Evolutionary conservation across 2,113 vertebrate genomes (phyloP).

Genomic region (Chamaetylas fuelleborni): DNA sequence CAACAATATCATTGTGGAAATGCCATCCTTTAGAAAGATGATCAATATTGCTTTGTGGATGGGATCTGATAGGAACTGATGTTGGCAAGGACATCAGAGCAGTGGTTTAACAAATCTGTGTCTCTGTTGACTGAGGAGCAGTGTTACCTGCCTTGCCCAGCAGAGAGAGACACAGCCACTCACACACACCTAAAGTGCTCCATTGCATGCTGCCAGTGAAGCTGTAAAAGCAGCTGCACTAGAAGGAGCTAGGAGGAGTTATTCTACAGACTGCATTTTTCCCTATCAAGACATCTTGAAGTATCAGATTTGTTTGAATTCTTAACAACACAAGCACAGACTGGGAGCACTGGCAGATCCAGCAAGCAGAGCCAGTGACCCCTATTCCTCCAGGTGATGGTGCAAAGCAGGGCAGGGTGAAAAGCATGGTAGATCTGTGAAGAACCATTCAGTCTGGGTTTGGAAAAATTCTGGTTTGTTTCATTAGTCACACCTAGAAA

Average conservation of each 20-base stretch:
- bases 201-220: not conserved
- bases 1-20: not conserved
- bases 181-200: not conserved
- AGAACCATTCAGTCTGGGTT: not conserved
- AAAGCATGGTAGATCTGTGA: not conserved
- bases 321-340: not conserved
- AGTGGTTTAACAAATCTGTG: not conserved
- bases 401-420: not conserved
- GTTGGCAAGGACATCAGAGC: not conserved
- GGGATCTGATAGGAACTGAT: not conserved
- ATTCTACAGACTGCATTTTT: not conserved
- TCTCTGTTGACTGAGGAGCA: not conserved
- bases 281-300: not conserved
- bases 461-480: not conserved
- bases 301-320: not conserved
- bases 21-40: not conserved
- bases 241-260: not conserved
- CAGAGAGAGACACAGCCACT: conserved; percentile 1
- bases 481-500: not conserved
- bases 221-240: not conserved
- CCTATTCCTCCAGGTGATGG: rapidly evolving
- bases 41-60: not conserved
- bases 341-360: not conserved
- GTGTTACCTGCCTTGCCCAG: conserved; percentile 35
- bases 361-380: not conserved